phyloP scores from a whole-genome alignment of 2,888 invertebrate genomes.

The Cyrtodaria siliqua region DNA sequence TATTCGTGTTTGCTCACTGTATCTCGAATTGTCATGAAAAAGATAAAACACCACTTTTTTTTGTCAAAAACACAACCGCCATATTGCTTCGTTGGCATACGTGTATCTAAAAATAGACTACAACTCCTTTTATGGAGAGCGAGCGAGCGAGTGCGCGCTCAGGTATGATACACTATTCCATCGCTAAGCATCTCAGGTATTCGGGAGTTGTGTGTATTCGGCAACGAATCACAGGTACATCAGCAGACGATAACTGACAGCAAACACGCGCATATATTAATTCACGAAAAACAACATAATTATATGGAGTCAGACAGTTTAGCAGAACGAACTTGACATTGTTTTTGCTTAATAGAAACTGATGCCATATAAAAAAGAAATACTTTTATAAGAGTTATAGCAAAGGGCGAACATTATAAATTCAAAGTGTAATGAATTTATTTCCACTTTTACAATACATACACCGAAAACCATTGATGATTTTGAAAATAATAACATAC shows the following conservation, averaged over 20 bases:
- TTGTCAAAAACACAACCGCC: slow-evolving; percentile 26
- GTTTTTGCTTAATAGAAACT: background rate
- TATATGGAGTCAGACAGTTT: slow-evolving; percentile 15
- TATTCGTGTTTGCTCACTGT: too few species aligned
- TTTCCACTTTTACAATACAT: too few species aligned
- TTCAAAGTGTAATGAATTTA: too few species aligned
- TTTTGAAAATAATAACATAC: too few species aligned
- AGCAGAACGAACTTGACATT: slow-evolving; percentile 1
- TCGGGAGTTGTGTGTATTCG: slow-evolving; percentile 30
- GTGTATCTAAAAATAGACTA: slow-evolving; percentile 59
- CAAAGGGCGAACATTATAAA: too few species aligned
- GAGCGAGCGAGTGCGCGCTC: slow-evolving; percentile 39
- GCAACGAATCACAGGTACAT: slow-evolving; percentile 36
- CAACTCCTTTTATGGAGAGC: slow-evolving; percentile 65
- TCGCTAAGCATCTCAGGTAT: slow-evolving; percentile 54
- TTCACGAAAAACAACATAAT: slow-evolving; percentile 35
- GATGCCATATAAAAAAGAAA: background rate
- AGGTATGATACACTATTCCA: slow-evolving; percentile 51
- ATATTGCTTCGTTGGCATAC: slow-evolving; percentile 51
- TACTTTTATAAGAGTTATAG: too few species aligned
- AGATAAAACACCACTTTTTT: too few species aligned
- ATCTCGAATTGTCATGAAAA: too few species aligned
- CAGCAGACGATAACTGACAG: slow-evolving; percentile 52
- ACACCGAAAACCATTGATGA: too few species aligned
- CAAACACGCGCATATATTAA: slow-evolving; percentile 55